phyloP scores from a whole-genome alignment of 1,140 invertebrate genomes.

The Berghia stephanieae region DNA sequence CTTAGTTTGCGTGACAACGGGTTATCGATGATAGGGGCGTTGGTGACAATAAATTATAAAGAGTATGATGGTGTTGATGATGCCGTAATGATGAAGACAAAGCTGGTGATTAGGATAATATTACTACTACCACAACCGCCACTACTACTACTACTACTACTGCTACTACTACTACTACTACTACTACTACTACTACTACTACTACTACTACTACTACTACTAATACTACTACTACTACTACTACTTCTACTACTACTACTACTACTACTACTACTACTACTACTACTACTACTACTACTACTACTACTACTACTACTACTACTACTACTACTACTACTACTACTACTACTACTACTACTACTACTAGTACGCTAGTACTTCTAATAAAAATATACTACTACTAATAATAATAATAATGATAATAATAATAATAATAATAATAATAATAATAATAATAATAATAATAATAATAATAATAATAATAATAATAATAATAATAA shows the following conservation, averaged over 20 bases:
- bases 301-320: constrained; percentile 33
- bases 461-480: constrained; percentile 5
- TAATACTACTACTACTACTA: constrained; percentile 20
- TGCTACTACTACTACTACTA: constrained; percentile 21
- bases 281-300: constrained; percentile 22
- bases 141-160: constrained; percentile 19
- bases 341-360: constrained; percentile 33
- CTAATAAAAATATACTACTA: too few species aligned
- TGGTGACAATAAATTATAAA: too few species aligned
- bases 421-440: constrained; percentile 11
- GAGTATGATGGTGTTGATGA: too few species aligned
- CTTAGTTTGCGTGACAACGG: too few species aligned
- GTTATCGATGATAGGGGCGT: too few species aligned
- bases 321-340: constrained; percentile 35
- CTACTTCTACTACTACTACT: constrained; percentile 24
- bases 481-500: background rate
- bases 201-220: constrained; percentile 15
- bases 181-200: constrained; percentile 25
- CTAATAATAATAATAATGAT: constrained; percentile 15
- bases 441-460: constrained; percentile 13
- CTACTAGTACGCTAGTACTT: constrained; percentile 29
- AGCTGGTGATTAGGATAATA: too few species aligned
- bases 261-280: constrained; percentile 24
- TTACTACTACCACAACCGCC: constrained; percentile 16
- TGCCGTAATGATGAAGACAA: background rate